Base-by-base conservation (phyloP, 53 echinoderm and acorn worm species). In the Holothuria scabra region DNA sequence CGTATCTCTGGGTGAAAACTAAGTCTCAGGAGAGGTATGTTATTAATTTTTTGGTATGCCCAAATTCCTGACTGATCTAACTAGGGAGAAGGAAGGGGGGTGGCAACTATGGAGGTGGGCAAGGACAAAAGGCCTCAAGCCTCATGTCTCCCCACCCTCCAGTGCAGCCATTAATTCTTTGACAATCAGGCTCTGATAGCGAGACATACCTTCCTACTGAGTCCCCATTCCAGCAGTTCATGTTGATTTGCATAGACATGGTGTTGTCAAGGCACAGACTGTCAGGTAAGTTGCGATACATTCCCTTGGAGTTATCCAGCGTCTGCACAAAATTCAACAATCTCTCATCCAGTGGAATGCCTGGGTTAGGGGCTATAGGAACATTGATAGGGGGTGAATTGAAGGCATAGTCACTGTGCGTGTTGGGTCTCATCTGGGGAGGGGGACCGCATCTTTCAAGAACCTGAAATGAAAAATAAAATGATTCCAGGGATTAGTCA, bases 221-320 rank as follows among this genome's bases (percentile, higher is more conserved):
- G 26, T 81, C 79, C 18, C 96, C 96, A n/a, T 84, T 96, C 96
- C 96, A 96, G 84, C 96, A 96, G 28, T 81, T 90, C 21, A 85
- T 30, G 60, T 93, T 84, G 12, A 65, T n/a, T 21, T 65, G 84
- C 0, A 84, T 69, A 0, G 91, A 90, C 84, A 93, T 74, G 46
- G 89, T 84, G 7, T 79, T 88, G 56, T 90, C 87, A 12, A 67
- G 46, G 60, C 96, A 96, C 67, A 96, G 74, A 46, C 89, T 89
- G 22, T 56, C 71, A 2, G 96, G 87, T 8, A 96, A 84, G 80
- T 90, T 87, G 60, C 87, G 60, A 86, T 93, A 96, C 44, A 96
- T 80, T 48, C 91, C 87, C 74, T 85, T 85, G 10, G 93, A 93
- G 64, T 70, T 87, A 80, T 93, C 91, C 74, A 96, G 83, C 29